Base-by-base conservation (phyloP, 2,797 vertebrate species). In the Pantherophis alleghaniensis region DNA sequence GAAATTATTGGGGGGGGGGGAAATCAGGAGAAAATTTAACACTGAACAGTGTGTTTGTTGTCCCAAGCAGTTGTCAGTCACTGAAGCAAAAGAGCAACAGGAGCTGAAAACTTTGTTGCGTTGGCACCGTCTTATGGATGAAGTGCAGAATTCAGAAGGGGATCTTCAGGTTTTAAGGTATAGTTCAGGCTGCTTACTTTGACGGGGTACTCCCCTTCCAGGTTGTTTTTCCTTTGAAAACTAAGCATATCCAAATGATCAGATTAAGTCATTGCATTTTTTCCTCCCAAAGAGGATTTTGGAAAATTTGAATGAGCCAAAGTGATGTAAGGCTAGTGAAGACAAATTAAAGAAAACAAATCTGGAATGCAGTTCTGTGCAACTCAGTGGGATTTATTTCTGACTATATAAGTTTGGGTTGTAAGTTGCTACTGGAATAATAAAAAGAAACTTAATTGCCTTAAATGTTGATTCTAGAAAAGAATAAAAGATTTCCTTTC, bases 91-190 rank as follows among this genome's bases (percentile, higher is more conserved):
- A 94, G 98, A 98, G 32, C 98, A 98, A 87, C 98, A 97, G 93
- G 97, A 98, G 94, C 96, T 99, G 96, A 99, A 98, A 96, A 98
- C 98, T 22, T 96, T 98, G 92, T 97, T 99, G 95, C 98, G 98
- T 93, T 99, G 98, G 99, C 98, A 93, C 92, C 96, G 99, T 94
- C 98, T 99, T 91, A 98, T 96, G 92, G 99, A 99, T 26, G 99
- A 99, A 96, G 91, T 98, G 37, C 98, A 97, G 95, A 98, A 98
- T 97, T 99, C 98, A 14, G 98, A 98, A 53, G 98, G 98, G 96
- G 98, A 98, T 89, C 98, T 99, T 92, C 99, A 99, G 95, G 98
- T 99, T 96, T 98, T 99, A 96, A 99, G 99, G 99, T 99, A 97
- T 6, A 86, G 5, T 47, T 10, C 47, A 56, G 5, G 16, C 32